phyloP scores from a whole-genome alignment of 2,888 invertebrate genomes.

The Drosophila birchii region DNA sequence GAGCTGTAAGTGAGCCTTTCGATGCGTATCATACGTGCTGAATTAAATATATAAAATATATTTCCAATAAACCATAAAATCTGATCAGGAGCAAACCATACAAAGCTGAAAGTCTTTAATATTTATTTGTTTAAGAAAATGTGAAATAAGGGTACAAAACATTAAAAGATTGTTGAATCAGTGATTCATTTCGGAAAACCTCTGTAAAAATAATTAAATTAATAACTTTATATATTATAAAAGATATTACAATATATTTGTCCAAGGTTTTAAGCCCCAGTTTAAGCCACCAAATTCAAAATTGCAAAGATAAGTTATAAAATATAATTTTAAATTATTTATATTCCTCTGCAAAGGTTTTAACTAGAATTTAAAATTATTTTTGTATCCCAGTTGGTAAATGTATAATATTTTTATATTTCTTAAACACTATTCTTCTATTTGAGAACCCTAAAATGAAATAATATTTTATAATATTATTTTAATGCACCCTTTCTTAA shows the following conservation, averaged over 20 bases:
- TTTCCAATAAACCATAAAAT: neutral
- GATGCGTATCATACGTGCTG: conserved; percentile 60
- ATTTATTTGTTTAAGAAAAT: neutral
- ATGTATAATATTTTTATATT: neutral
- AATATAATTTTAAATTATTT: too few species aligned
- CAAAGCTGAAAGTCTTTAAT: neutral
- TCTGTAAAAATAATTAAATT: neutral
- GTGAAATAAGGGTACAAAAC: neutral
- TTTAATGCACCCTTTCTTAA: neutral
- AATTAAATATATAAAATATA: conserved; percentile 11
- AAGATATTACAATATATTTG: neutral
- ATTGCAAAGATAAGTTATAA: neutral
- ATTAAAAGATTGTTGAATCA: neutral
- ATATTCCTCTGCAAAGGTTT: neutral
- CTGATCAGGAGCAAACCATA: neutral
- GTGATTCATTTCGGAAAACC: too few species aligned
- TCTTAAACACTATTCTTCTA: neutral
- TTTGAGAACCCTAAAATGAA: neutral
- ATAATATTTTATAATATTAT: too few species aligned
- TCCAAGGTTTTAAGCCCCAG: neutral
- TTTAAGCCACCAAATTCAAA: neutral
- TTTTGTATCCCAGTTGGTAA: neutral
- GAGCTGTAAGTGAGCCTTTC: conserved; percentile 40
- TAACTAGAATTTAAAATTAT: neutral
- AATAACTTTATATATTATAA: neutral